Base-by-base conservation (phyloP, 1,140 invertebrate species). In the Drosophila biarmipes region DNA sequence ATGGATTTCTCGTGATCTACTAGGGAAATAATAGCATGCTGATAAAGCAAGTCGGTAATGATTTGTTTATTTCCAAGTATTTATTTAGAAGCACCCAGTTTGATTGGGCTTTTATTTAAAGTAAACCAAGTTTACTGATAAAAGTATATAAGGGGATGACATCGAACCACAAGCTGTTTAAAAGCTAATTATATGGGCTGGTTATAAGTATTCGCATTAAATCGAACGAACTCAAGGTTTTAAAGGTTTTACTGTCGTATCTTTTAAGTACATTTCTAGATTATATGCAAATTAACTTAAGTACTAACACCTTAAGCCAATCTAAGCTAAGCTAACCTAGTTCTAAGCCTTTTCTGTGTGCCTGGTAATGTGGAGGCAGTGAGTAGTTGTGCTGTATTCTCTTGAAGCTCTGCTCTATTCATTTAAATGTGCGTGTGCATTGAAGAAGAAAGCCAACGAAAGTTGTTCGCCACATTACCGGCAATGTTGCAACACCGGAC, bases 341-440 rank as follows among this genome's bases (percentile, higher is more conserved):
- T 21, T 21, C 15, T 75, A 76, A 68, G 37, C 15, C 7, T 45
- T n/a, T 17, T 49, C 49, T 55, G 53, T 67, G 52, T 56, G 73
- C 46, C 42, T 63, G 75, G 75, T 78, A 78, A 78, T 78, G 75
- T 78, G 75, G 75, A 72, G 46, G 53, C 75, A 78, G 75, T 78
- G 75, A 78, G 75, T 78, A 78, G 75, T 78, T 78, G 75, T 77
- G 75, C 66, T 72, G 66, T 78, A 69, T 78, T 78, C 58, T 78
- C 59, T 77, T 57, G n/a, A 64, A 76, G 63, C 56, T 75, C 54
- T 57, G 45, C 38, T 69, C 55, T 54, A 51, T 55, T 35, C 27
- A 49, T 58, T 42, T 27, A 58, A 46, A 61, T 69, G 51, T 69
- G 66, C 63, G 27, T 73, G 58, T 74, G 75, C 45, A 78, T 56